These are phyloP conservation scores for Nycticryphes semicollaris DNA, from an alignment of 2,113 vertebrate genomes.

Conservation along the genomic window DNA sequence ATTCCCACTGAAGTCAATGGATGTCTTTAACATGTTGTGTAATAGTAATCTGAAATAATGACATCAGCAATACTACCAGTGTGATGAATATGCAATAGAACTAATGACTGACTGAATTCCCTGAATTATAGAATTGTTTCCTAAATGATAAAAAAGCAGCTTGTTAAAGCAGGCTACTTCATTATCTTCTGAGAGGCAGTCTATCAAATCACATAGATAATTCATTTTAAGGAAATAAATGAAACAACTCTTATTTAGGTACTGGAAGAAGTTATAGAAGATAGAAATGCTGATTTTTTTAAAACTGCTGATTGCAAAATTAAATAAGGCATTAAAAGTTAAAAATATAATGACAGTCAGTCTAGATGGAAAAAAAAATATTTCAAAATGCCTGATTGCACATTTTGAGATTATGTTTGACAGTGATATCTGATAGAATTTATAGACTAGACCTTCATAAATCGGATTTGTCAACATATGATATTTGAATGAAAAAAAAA, in stretches of 20 bases:
- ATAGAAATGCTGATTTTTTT: neutral
- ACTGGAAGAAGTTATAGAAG: neutral
- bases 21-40: neutral
- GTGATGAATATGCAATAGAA: neutral
- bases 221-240: neutral
- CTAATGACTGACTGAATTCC: neutral
- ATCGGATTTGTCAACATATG: neutral
- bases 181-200: neutral
- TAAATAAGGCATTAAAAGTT: neutral
- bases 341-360: neutral
- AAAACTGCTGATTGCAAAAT: neutral
- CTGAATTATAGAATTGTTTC: neutral
- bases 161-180: neutral
- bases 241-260: neutral
- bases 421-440: neutral
- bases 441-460: neutral
- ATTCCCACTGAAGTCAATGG: neutral
- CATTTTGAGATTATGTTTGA: neutral
- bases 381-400: neutral
- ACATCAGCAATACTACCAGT: neutral
- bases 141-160: neutral
- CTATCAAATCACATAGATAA: neutral
- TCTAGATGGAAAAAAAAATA: neutral
- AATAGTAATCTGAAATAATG: neutral
- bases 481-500: neutral